These are phyloP conservation scores for Ladona fulva DNA, from an alignment of 1,140 invertebrate species.

Conservation along the genomic window DNA sequence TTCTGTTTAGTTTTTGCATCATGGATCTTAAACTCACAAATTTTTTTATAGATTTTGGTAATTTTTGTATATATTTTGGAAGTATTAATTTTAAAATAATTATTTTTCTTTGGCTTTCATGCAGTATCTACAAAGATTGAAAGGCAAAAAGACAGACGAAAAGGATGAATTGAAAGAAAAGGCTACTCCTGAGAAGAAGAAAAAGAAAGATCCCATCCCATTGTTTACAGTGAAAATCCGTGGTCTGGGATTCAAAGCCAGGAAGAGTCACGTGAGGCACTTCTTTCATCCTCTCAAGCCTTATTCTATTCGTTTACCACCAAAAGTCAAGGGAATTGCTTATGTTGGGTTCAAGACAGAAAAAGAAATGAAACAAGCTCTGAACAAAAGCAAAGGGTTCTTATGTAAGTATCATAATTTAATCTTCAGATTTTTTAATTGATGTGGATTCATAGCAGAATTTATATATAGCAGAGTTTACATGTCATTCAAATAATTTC, in stretches of 20 bases:
- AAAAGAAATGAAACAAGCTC: slow-evolving; percentile 67
- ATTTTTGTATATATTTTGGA: too few relatives aligned
- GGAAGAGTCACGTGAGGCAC: slow-evolving; percentile 70
- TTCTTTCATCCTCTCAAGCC: slow-evolving; percentile 76
- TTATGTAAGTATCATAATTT: slow-evolving; percentile 54
- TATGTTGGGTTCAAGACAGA: slow-evolving; percentile 84
- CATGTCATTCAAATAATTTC: slow-evolving; percentile 20
- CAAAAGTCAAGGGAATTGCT: slow-evolving; percentile 71
- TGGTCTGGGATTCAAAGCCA: slow-evolving; percentile 58
- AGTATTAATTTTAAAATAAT: too few relatives aligned
- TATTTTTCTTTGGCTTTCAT: slow-evolving; percentile 14
- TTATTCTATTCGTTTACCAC: slow-evolving; percentile 68
- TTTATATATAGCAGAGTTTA: background rate
- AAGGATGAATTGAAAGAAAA: slow-evolving; percentile 24
- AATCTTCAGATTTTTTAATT: too few relatives aligned
- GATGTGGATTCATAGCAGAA: background rate
- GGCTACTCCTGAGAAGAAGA: slow-evolving; percentile 25
- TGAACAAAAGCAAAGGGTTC: slow-evolving; percentile 81
- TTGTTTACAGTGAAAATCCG: slow-evolving; percentile 42
- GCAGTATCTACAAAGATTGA: slow-evolving; percentile 41
- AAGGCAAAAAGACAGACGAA: slow-evolving; percentile 30
- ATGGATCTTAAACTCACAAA: too few relatives aligned
- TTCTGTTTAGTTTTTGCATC: too few relatives aligned
- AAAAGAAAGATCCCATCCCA: slow-evolving; percentile 25
- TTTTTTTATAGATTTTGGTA: too few relatives aligned